A percentile compares a stretch with the other conserved stretches of the same genome.
Conservation (phyloP, 1,140 invertebrate genomes). For the Dufourea novaeangliae region DNA sequence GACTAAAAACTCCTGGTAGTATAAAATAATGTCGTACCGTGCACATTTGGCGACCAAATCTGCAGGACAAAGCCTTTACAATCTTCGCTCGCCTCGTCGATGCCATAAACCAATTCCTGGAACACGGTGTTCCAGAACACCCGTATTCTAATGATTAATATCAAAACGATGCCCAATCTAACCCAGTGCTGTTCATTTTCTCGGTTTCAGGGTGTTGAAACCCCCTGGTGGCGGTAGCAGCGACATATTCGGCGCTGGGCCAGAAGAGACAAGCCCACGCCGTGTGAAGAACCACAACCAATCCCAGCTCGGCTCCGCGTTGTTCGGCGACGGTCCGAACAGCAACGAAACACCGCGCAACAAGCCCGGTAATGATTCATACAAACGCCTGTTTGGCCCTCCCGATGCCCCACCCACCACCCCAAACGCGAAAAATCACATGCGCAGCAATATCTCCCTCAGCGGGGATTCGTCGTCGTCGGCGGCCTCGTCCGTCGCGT, state of each 20-base stretch:
- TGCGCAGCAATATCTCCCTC: constrained; percentile 78
- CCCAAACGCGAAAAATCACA: constrained; percentile 79
- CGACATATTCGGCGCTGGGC: constrained; percentile 83
- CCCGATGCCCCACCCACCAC: constrained; percentile 76
- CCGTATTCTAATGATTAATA: too few species aligned
- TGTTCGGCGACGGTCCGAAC: constrained; percentile 74
- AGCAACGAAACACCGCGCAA: constrained; percentile 72
- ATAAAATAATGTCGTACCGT: too few species aligned
- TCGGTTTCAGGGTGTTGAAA: constrained; percentile 84
- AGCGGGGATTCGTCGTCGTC: constrained; percentile 63
- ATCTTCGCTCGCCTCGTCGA: too few species aligned
- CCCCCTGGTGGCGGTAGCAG: constrained; percentile 86
- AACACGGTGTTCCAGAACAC: too few species aligned
- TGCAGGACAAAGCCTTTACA: too few species aligned
- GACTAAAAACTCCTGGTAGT: too few species aligned
- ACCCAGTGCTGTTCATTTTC: too few species aligned
- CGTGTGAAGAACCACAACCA: constrained; percentile 76
- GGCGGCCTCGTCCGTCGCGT: constrained; percentile 43
- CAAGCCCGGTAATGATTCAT: constrained; percentile 82
- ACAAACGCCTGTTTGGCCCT: constrained; percentile 82
- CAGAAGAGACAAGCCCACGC: constrained; percentile 75
- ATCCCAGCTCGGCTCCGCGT: constrained; percentile 76
- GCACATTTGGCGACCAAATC: too few species aligned
- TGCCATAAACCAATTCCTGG: too few species aligned
- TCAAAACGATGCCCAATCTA: too few species aligned